phyloP scores from a whole-genome alignment of 2,113 vertebrate species.

The Cryptotis parvus region DNA sequence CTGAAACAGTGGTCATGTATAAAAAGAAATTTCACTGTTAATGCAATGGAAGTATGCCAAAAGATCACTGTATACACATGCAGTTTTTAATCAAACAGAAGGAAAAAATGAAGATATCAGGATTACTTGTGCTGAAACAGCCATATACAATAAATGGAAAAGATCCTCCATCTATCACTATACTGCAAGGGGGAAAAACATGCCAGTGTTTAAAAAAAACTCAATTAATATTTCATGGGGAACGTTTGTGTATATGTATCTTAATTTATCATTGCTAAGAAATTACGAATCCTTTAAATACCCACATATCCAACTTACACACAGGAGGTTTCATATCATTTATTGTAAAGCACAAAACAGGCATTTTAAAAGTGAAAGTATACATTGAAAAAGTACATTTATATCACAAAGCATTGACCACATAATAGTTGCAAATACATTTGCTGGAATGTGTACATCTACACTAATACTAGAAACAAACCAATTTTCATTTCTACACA shows the following conservation, averaged over 20 bases:
- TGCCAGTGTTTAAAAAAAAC: constrained; percentile 85
- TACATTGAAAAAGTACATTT: constrained; percentile 99
- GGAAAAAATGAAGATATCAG: constrained; percentile 86
- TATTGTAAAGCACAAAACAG: constrained; percentile 99
- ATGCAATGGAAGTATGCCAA: constrained; percentile 90
- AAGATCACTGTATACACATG: constrained; percentile 89
- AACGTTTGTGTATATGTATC: constrained; percentile 87
- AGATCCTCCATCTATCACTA: constrained; percentile 88
- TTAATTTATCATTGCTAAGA: constrained; percentile 87
- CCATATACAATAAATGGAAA: constrained; percentile 87
- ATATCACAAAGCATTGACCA: constrained; percentile 99
- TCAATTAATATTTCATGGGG: constrained; percentile 82
- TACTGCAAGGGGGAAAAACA: constrained; percentile 89
- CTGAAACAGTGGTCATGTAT: constrained; percentile 90
- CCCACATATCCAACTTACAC: constrained; percentile 98
- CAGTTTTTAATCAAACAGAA: constrained; percentile 88
- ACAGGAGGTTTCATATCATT: constrained; percentile 99
- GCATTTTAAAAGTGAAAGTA: constrained; percentile 99
- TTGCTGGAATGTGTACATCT: constrained; percentile 99
- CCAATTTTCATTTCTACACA: constrained; percentile 98
- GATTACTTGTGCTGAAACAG: constrained; percentile 88
- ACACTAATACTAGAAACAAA: constrained; percentile 99
- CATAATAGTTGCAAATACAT: constrained; percentile 98
- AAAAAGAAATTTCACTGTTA: constrained; percentile 91
- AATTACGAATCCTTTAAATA: constrained; percentile 86